These are phyloP conservation scores for Syrphus vitripennis DNA, from an alignment of 2,888 invertebrate species.

Conservation along the genomic window DNA sequence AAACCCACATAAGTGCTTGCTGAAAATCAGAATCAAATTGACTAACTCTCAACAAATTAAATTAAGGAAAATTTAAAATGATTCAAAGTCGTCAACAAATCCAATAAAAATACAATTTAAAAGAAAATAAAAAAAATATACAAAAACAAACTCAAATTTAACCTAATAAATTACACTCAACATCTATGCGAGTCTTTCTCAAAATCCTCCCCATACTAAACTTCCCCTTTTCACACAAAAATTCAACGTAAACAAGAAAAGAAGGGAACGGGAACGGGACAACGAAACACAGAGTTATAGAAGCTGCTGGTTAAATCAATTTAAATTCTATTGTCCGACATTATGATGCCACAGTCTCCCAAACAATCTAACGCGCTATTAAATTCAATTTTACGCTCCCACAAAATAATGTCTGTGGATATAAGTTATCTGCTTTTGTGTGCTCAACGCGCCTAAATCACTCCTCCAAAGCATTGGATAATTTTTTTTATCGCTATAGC, in stretches of 20 bases:
- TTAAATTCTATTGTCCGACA: conserved; percentile 61
- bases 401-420: neutral
- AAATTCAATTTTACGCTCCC: conserved; percentile 55
- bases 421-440: neutral
- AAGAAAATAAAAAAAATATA: too few species aligned
- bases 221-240: conserved; percentile 34
- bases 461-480: conserved; percentile 11
- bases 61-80: neutral
- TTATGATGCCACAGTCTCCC: conserved; percentile 16
- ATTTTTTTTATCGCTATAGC: neutral
- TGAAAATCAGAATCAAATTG: too few species aligned
- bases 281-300: neutral
- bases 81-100: neutral
- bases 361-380: conserved; percentile 63
- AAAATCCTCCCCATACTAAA: conserved; percentile 34
- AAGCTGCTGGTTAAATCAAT: conserved; percentile 59
- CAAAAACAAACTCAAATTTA: conserved; percentile 41
- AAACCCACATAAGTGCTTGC: too few species aligned
- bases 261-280: neutral
- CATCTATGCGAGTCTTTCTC: conserved; percentile 4
- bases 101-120: neutral
- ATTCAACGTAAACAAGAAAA: neutral
- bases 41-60: neutral
- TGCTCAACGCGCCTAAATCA: conserved; percentile 18
- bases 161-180: conserved; percentile 37